Evolutionary conservation across 2,888 invertebrate genomes (phyloP), one percentile per base, ranked within the genome.

Genomic region (Eristalinus aeneus): DNA sequence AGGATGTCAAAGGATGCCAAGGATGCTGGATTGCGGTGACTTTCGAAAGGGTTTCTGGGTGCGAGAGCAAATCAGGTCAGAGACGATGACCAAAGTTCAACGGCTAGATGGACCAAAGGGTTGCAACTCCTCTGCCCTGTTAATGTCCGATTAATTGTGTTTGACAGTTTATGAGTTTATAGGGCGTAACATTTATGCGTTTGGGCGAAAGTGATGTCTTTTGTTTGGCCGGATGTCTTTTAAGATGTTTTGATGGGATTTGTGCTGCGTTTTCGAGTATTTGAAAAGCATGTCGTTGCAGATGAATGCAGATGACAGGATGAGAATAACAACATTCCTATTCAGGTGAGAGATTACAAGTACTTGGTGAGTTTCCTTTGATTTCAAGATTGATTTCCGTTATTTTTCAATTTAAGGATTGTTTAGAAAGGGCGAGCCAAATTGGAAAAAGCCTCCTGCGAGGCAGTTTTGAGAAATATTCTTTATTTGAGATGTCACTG

Each of bases 111-210:
- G 61, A 79, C 67, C 77, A 86, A 86, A 76, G 76, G 85, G 85
- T 73, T 86, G 77, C 34, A 46, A 65, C 56, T 31, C 65, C 61
- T 60, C 67, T 64, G 68, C 76, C 20, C 74, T 64, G 73, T 74
- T 82, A 67, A 78, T 71, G 67, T 82, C 1, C 71, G 77, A 86
- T 82, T 82, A 71, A 82, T 86, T 82, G 65, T 86, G 39, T 86
- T 82, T 86, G 68, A 73, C 69, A 67, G 73, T 77, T 86, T 73
- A 69, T 81, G 72, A 54, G 69, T 81, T 73, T 76, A 73, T 74
- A 73, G 81, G 85, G 76, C 76, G 64, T 67, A 53, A 56, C 34
- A 67, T 56, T 78, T 77, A 77, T 74, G 73, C 74, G 82, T 86
- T 86, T 78, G 71, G 72, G 56, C 46, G 60, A 75, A 79, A 23